A percentile compares a stretch with the other conserved stretches of the same genome.
These are phyloP conservation scores for Carettochelys insculpta DNA, from an alignment of 2,113 vertebrate genomes.

Conservation along the genomic window DNA sequence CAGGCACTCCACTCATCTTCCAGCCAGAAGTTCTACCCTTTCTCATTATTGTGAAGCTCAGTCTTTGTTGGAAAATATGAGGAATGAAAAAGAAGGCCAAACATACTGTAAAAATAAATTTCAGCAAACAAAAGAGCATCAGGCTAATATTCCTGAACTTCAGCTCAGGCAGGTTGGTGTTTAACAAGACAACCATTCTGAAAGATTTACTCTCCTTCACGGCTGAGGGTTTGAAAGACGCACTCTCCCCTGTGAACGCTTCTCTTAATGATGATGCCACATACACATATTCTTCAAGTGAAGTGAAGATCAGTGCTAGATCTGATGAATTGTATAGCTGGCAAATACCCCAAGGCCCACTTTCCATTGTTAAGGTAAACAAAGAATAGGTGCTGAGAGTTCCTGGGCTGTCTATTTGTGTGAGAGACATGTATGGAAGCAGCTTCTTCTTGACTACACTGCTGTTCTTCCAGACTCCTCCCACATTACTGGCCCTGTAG, in stretches of 20 bases:
- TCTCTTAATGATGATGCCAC: too few relatives aligned
- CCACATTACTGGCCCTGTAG: neutral
- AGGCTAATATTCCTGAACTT: conserved; percentile 51
- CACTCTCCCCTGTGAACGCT: neutral
- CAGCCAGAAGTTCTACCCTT: neutral
- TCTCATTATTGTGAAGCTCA: conserved; percentile 22
- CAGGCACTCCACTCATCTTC: neutral
- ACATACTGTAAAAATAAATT: conserved; percentile 53
- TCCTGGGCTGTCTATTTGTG: neutral
- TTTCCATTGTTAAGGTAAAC: neutral
- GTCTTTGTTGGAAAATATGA: conserved; percentile 35
- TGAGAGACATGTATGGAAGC: neutral
- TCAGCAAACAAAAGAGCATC: conserved; percentile 56
- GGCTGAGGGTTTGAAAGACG: conserved; percentile 39
- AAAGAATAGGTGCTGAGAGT: neutral
- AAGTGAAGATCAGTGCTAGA: too few relatives aligned
- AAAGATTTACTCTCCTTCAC: conserved; percentile 40
- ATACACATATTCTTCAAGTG: neutral
- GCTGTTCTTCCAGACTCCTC: neutral
- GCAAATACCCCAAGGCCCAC: neutral
- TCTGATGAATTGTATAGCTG: neutral
- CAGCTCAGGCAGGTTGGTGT: neutral
- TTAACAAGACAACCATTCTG: conserved; percentile 51
- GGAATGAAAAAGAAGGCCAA: conserved; percentile 40
- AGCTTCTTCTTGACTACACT: neutral